Percentiles rank a stretch among this genome's conserved stretches.
These are phyloP conservation scores for Dissostichus mawsoni DNA, from an alignment of 2,113 vertebrate genomes.

Conservation along the genomic window DNA sequence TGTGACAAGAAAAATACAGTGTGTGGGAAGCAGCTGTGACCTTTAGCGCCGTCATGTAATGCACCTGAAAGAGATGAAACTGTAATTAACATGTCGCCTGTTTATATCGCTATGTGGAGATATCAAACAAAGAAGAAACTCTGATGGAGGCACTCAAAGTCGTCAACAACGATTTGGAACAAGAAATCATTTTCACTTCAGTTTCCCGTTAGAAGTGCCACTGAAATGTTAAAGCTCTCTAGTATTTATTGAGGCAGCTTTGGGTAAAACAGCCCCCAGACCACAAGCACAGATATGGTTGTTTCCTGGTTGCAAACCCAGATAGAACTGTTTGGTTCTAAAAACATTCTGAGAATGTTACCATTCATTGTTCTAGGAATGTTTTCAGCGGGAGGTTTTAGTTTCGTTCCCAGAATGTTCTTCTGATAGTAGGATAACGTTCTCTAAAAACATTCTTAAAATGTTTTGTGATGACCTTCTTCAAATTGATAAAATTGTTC, in stretches of 20 bases:
- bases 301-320: background rate
- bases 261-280: background rate
- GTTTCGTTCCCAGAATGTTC: too few species aligned
- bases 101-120: background rate
- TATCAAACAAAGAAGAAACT: slow-evolving; percentile 6
- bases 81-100: slow-evolving; percentile 33
- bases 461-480: too few species aligned
- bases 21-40: slow-evolving; percentile 49
- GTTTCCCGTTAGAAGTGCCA: too few species aligned
- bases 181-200: background rate
- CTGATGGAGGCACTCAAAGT: too few species aligned
- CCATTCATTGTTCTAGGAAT: too few species aligned
- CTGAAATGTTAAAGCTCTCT: background rate
- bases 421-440: too few species aligned
- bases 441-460: too few species aligned
- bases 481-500: too few species aligned
- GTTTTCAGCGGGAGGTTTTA: too few species aligned
- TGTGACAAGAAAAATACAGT: slow-evolving; percentile 52
- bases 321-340: too few species aligned
- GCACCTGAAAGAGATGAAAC: slow-evolving; percentile 40
- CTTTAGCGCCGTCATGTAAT: slow-evolving; percentile 31
- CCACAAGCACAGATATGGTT: background rate
- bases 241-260: too few species aligned
- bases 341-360: too few species aligned
- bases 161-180: background rate